Conservation (phyloP, 2,888 invertebrate species). For the Pseudococcus longispinus region DNA sequence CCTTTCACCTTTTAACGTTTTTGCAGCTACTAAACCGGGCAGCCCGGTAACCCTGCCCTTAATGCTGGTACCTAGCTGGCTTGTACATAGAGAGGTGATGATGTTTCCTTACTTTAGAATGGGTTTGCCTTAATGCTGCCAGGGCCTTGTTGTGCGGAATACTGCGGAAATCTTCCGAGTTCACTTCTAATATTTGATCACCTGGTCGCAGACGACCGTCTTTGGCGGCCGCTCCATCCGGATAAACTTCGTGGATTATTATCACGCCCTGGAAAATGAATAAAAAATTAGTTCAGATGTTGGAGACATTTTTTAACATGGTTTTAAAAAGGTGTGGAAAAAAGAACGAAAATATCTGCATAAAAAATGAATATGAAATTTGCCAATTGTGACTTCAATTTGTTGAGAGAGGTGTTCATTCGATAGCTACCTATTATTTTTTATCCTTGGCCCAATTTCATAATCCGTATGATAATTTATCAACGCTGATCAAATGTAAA, state of each 20-base stretch:
- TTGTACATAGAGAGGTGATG: neutral
- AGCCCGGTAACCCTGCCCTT: neutral
- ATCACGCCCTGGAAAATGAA: slow-evolving; percentile 76
- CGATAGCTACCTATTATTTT: too few species aligned
- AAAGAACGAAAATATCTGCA: too few species aligned
- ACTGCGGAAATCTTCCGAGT: slow-evolving; percentile 78
- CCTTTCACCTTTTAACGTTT: neutral
- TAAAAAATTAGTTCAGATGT: neutral
- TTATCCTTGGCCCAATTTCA: too few species aligned
- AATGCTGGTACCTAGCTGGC: neutral
- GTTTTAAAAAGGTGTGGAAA: too few species aligned
- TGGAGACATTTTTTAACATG: too few species aligned
- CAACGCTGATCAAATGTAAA: too few species aligned
- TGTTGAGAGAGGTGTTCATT: too few species aligned
- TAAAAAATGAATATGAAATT: too few species aligned
- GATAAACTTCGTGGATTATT: slow-evolving; percentile 90
- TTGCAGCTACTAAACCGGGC: neutral
- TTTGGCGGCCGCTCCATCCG: slow-evolving; percentile 86
- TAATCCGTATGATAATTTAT: too few species aligned
- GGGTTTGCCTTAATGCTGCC: slow-evolving; percentile 81
- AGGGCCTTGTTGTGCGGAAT: slow-evolving; percentile 85
- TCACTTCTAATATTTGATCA: slow-evolving; percentile 92
- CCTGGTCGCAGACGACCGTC: slow-evolving; percentile 90
- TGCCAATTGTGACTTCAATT: too few species aligned
- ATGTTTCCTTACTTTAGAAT: slow-evolving; percentile 69